Conservation (phyloP, 2,113 vertebrate genomes). For the Conger conger region DNA sequence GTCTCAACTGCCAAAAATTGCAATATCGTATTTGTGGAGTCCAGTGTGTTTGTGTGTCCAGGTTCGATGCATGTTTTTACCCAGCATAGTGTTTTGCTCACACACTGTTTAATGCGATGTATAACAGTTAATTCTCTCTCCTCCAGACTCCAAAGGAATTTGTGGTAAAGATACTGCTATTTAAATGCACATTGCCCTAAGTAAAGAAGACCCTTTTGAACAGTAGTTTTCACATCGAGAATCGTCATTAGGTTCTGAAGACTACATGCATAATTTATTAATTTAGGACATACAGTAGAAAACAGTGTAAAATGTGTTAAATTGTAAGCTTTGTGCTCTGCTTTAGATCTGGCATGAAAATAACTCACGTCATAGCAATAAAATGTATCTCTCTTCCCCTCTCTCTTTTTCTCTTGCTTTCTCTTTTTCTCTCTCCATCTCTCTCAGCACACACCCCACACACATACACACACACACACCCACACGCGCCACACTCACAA, state of each 20-base stretch:
- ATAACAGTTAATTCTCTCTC: too few species aligned
- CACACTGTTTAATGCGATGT: too few species aligned
- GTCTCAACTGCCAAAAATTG: too few species aligned
- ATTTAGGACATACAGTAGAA: slow-evolving; percentile 9
- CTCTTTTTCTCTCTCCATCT: background rate
- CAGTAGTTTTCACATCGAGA: background rate
- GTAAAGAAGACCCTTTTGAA: slow-evolving; percentile 8
- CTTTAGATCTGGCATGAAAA: background rate
- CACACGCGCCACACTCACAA: slow-evolving; percentile 7
- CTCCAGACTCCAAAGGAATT: background rate
- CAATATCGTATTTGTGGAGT: too few species aligned
- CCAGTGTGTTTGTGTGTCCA: too few species aligned
- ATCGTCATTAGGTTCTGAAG: slow-evolving; percentile 1
- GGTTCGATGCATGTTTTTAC: too few species aligned
- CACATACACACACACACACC: slow-evolving; percentile 2
- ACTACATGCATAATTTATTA: background rate
- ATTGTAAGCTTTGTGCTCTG: background rate
- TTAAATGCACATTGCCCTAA: background rate
- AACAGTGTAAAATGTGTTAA: slow-evolving; percentile 7
- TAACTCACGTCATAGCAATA: background rate
- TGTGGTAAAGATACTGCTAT: background rate
- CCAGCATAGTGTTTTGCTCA: too few species aligned
- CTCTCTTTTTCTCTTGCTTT: background rate
- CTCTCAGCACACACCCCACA: background rate
- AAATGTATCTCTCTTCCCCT: background rate